These are phyloP conservation scores for Myotis vivesi DNA, from an alignment of 2,797 vertebrate species.

Conservation along the genomic window DNA sequence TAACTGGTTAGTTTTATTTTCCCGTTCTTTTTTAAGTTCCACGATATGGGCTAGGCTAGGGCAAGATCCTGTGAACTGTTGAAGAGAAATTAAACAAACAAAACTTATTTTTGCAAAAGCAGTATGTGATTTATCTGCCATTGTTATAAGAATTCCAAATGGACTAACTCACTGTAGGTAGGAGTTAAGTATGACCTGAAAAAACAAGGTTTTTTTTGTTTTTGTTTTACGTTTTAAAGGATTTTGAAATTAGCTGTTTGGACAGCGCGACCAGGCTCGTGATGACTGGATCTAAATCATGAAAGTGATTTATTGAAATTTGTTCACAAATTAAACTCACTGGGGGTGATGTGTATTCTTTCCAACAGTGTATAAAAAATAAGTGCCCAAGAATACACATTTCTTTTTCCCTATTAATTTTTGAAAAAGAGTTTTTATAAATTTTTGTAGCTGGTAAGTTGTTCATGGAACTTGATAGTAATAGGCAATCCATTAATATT, in stretches of 20 bases:
- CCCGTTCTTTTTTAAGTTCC: not conserved
- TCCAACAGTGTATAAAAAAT: not conserved
- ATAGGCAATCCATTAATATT: not conserved
- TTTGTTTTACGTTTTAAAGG: constrained; percentile 45
- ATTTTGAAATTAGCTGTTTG: constrained; percentile 18
- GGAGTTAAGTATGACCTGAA: not conserved
- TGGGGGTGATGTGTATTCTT: not conserved
- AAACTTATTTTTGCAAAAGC: not conserved
- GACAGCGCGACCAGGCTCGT: not conserved
- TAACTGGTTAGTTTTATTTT: not conserved
- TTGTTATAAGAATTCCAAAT: constrained; percentile 21
- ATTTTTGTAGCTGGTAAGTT: not conserved
- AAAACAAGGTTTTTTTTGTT: constrained; percentile 29
- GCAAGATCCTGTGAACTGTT: not conserved
- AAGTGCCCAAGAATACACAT: not conserved
- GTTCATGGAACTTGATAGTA: not conserved
- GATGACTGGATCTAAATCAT: not conserved
- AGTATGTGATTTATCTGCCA: not conserved
- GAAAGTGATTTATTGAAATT: constrained; percentile 25
- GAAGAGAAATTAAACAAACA: not conserved
- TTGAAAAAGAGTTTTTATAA: not conserved
- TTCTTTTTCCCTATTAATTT: constrained; percentile 1
- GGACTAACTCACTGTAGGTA: not conserved
- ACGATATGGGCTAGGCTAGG: not conserved
- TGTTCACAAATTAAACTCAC: constrained; percentile 4